Conservation (phyloP, 2,888 invertebrate genomes). For the Ommatoiulus sabulosus region DNA sequence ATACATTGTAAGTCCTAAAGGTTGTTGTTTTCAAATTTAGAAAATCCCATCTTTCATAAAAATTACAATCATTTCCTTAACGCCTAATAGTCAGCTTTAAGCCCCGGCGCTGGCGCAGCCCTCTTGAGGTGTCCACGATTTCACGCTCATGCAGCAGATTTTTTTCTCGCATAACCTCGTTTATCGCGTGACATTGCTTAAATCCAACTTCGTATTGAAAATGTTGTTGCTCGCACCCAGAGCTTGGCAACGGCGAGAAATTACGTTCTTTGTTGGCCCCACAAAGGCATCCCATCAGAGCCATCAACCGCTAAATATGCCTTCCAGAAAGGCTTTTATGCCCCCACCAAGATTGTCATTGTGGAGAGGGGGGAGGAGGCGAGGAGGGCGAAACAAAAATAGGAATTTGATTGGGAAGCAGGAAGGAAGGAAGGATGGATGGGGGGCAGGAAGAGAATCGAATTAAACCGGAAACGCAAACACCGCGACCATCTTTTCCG, state of each 20-base stretch:
- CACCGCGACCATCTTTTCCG: background rate
- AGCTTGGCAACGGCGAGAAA: conserved; percentile 35
- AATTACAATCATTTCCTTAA: too few species aligned
- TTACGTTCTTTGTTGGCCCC: conserved; percentile 45
- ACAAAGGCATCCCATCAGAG: conserved; percentile 49
- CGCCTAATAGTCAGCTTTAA: background rate
- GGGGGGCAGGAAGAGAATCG: background rate
- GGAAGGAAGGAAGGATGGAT: background rate
- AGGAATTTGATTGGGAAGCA: conserved; percentile 7
- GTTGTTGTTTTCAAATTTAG: too few species aligned
- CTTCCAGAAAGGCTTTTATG: conserved; percentile 49
- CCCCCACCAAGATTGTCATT: conserved; percentile 16
- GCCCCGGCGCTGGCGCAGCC: too few species aligned
- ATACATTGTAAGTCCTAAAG: too few species aligned
- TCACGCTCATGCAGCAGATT: background rate
- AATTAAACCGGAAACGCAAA: conserved; percentile 30
- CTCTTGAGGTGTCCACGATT: background rate
- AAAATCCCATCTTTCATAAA: too few species aligned
- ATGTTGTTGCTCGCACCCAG: background rate
- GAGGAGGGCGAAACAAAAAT: background rate
- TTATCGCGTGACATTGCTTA: background rate
- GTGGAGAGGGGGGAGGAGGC: background rate
- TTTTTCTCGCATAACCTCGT: background rate
- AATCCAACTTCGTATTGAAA: background rate
- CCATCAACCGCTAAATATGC: conserved; percentile 52